Base-by-base conservation (phyloP, 2,113 vertebrate species). In the Pandion haliaetus region DNA sequence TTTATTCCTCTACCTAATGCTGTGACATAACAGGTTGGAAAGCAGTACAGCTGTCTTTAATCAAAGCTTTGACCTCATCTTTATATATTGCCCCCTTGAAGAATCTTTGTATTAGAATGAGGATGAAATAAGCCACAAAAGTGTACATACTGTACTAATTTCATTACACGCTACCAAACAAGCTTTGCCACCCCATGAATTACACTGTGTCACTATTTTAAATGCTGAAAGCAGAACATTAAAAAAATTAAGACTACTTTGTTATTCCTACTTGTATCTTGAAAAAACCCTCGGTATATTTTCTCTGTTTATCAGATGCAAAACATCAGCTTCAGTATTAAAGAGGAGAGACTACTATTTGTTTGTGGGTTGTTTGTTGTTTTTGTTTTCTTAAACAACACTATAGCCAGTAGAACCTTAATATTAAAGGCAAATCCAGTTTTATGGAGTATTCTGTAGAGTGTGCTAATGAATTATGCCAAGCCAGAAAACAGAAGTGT, bases 391-490 rank as follows among this genome's bases (percentile, higher is more conserved):
- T 89, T 96, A 90, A 97, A 84, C 67, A 97, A 90, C 52, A 23
- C 80, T 95, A 93, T 94, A 76, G 69, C 95, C 96, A 86, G 97
- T 94, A 97, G 95, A 93, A 96, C 73, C 44, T 90, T 87, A 97
- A 92, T 78, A 87, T 98, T 98, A 97, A 98, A 98, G 88, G 93
- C 80, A 95, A 86, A 88, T 97, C 90, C 66, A 93, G 82, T 98
- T 98, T 98, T 98, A 98, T 98, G 97, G 97, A 95, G 88, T 97
- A 62, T 97, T 97, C 94, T 97, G 88, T 89, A 90, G 95, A 93
- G 92, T 91, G 92, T 91, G 90, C 90, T 98, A 98, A 98, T 98
- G 98, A 98, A 98, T 98, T 98, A 98, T 95, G 92, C 97, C 82
- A 94, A 91, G 96, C 91, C 86, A 94, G 97, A 96, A 97, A 97